Conservation (phyloP, 2,797 vertebrate genomes). For the Remorina albescens region DNA sequence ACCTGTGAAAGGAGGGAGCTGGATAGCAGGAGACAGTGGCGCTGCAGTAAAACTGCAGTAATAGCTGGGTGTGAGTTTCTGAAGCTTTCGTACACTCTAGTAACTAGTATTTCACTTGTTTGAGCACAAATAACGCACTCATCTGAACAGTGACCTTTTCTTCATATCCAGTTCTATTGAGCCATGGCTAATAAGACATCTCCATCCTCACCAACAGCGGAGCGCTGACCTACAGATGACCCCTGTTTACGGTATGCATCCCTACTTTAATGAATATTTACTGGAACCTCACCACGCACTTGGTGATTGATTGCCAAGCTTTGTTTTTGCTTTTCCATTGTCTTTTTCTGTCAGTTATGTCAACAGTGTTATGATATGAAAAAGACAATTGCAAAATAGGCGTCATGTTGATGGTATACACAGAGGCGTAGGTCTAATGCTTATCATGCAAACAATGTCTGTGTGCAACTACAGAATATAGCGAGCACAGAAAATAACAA, state of each 20-base stretch:
- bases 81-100: slow-evolving; percentile 27
- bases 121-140: slow-evolving; percentile 23
- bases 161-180: slow-evolving; percentile 24
- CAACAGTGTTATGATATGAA: slow-evolving; percentile 59
- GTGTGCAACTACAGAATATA: slow-evolving; percentile 33
- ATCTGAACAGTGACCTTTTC: slow-evolving; percentile 3
- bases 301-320: slow-evolving; percentile 43
- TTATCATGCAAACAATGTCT: slow-evolving; percentile 68
- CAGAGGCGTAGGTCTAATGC: slow-evolving; percentile 49
- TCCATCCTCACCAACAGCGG: slow-evolving; percentile 9
- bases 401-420: slow-evolving; percentile 63
- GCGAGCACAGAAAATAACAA: slow-evolving; percentile 55
- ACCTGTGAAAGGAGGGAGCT: slow-evolving; percentile 18
- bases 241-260: slow-evolving; percentile 15
- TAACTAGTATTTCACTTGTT: slow-evolving; percentile 27
- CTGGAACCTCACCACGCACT: slow-evolving; percentile 22
- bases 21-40: slow-evolving; percentile 11
- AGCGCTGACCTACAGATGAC: slow-evolving; percentile 4
- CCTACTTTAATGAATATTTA: slow-evolving; percentile 43
- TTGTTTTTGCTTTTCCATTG: slow-evolving; percentile 27
- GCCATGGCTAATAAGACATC: slow-evolving; percentile 41
- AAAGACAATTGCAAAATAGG: slow-evolving; percentile 62
- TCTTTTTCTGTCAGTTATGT: slow-evolving; percentile 54
- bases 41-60: slow-evolving; percentile 25
- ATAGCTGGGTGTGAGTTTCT: slow-evolving; percentile 54